Evolutionary conservation across 1,140 invertebrate species (phyloP).

Genomic region (Zaprionus taronus): DNA sequence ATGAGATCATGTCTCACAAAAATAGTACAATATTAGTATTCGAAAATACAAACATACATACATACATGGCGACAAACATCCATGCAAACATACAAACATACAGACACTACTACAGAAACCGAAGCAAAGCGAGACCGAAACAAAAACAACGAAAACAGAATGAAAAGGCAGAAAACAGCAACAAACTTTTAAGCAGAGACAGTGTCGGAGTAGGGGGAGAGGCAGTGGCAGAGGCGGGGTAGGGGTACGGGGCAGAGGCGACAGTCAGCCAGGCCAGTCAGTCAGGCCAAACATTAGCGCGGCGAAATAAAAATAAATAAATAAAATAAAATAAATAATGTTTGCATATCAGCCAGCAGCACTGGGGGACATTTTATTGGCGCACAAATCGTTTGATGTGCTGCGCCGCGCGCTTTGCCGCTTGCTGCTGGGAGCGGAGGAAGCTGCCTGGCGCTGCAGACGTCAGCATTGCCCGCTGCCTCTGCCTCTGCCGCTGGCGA

Average conservation of each 20-base stretch:
- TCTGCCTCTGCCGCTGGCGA: slow-evolving; percentile 12
- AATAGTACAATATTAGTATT: slow-evolving; percentile 69
- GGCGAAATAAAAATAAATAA: slow-evolving; percentile 71
- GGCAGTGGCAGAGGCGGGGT: not conserved
- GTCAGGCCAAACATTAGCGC: slow-evolving; percentile 75
- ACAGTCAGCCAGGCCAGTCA: slow-evolving; percentile 22
- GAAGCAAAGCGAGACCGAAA: slow-evolving; percentile 68
- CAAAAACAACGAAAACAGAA: slow-evolving; percentile 48
- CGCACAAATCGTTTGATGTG: slow-evolving; percentile 79
- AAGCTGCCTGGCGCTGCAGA: slow-evolving; percentile 44
- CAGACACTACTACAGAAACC: slow-evolving; percentile 34
- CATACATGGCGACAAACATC: slow-evolving; percentile 39
- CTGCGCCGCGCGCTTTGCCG: slow-evolving; percentile 47
- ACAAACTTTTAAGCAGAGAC: slow-evolving; percentile 53
- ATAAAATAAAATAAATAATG: slow-evolving; percentile 78
- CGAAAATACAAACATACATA: slow-evolving; percentile 52
- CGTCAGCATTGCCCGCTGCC: slow-evolving; percentile 32
- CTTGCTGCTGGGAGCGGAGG: slow-evolving; percentile 48
- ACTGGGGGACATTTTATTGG: slow-evolving; percentile 79
- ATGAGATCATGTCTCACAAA: slow-evolving; percentile 77
- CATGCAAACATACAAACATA: slow-evolving; percentile 49
- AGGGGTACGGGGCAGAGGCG: not conserved
- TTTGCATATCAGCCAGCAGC: slow-evolving; percentile 77
- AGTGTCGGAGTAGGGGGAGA: not conserved
- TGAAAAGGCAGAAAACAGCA: slow-evolving; percentile 43